These are phyloP conservation scores for Pedetes capensis DNA, from an alignment of 2,113 vertebrate species.

Conservation along the genomic window DNA sequence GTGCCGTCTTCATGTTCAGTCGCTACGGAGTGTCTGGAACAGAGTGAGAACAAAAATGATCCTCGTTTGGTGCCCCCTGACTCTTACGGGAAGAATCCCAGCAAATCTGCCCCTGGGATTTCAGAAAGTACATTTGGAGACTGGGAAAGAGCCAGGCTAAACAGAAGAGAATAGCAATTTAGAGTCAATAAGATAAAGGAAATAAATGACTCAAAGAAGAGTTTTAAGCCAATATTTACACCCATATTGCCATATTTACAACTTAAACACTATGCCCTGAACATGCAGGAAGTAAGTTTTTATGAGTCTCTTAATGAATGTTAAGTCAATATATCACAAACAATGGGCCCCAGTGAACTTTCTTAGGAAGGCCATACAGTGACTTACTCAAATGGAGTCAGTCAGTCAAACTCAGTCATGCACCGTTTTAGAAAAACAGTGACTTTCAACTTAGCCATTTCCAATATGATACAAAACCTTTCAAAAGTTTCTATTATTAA, in stretches of 20 bases:
- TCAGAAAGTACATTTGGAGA: conserved; percentile 69
- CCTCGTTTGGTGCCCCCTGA: conserved; percentile 66
- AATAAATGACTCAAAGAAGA: conserved; percentile 79
- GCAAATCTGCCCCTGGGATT: conserved; percentile 64
- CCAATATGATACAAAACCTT: background rate
- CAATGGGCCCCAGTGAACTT: conserved; percentile 75
- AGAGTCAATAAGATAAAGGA: conserved; percentile 77
- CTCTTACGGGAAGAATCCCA: conserved; percentile 75
- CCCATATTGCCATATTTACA: conserved; percentile 78
- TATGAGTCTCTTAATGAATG: conserved; percentile 78
- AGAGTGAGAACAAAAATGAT: conserved; percentile 76
- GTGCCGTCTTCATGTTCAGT: conserved; percentile 62
- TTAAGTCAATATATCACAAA: conserved; percentile 77
- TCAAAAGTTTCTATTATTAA: background rate
- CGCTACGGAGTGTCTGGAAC: conserved; percentile 75
- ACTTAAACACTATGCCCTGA: conserved; percentile 76
- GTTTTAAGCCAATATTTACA: conserved; percentile 80
- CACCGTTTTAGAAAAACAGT: background rate
- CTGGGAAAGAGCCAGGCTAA: conserved; percentile 76
- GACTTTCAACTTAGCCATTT: background rate
- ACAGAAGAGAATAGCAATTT: conserved; percentile 60
- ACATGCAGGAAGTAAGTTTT: conserved; percentile 77
- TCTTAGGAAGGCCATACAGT: conserved; percentile 54
- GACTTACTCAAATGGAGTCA: conserved; percentile 46
- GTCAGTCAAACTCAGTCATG: background rate